Conservation (phyloP, 2,113 vertebrate species). For the Struthio camelus region DNA sequence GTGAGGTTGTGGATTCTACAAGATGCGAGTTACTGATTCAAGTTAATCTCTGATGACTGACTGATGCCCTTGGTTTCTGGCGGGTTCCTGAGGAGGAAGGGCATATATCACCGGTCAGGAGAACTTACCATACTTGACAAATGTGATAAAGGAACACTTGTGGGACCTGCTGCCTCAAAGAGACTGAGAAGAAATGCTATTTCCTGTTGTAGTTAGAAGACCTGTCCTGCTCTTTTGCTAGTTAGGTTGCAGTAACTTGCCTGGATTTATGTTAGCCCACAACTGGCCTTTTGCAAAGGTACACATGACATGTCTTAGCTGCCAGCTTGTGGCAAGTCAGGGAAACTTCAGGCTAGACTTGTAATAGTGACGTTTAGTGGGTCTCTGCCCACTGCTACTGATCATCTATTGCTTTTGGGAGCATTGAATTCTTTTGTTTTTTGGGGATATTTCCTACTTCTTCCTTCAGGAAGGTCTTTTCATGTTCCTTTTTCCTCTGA, state of each 20-base stretch:
- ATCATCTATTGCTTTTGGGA: background rate
- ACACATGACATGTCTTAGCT: background rate
- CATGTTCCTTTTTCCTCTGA: background rate
- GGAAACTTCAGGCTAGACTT: background rate
- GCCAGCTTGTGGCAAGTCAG: background rate
- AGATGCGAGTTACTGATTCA: background rate
- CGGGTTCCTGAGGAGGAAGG: background rate
- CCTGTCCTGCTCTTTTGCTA: background rate
- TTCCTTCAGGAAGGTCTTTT: background rate
- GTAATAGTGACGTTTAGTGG: too few relatives aligned
- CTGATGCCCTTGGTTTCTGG: background rate
- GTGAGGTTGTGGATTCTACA: background rate
- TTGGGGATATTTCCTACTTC: background rate
- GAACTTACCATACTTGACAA: background rate
- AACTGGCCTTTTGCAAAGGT: background rate
- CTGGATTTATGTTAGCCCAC: slow-evolving; percentile 12
- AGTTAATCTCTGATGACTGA: too few relatives aligned
- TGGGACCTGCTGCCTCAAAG: background rate
- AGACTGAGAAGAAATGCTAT: background rate
- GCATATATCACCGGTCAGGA: background rate
- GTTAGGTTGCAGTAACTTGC: background rate
- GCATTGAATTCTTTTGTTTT: accelerated
- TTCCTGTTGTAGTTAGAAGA: background rate
- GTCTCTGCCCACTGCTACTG: background rate
- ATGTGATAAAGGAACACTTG: background rate